A percentile compares a stretch with the other conserved stretches of the same genome.
Evolutionary conservation across 2,888 invertebrate genomes (phyloP).

Genomic region (Dorcus parallelipipedus): DNA sequence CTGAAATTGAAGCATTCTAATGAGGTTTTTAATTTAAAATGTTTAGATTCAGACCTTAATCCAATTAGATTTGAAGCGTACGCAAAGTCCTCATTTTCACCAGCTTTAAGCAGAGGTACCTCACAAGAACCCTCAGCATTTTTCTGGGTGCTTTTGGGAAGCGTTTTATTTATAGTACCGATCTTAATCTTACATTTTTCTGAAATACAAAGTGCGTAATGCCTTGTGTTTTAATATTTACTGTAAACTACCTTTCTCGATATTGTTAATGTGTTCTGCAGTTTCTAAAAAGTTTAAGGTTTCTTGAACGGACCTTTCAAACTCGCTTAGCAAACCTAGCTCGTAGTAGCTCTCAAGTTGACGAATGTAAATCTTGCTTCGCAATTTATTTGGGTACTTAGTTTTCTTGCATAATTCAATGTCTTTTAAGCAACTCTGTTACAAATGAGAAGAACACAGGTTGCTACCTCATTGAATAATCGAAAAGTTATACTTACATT

Average conservation of each 20-base stretch:
- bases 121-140: slow-evolving; percentile 31
- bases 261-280: neutral
- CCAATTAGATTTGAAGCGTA: slow-evolving; percentile 56
- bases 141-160: too few relatives aligned
- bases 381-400: slow-evolving; percentile 60
- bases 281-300: slow-evolving; percentile 25
- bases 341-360: slow-evolving; percentile 57
- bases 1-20: slow-evolving; percentile 34
- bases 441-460: slow-evolving; percentile 11
- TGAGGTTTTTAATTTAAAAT: neutral
- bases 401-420: slow-evolving; percentile 58
- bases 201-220: neutral
- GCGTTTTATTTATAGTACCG: too few relatives aligned
- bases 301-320: slow-evolving; percentile 21
- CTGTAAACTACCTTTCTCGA: slow-evolving; percentile 11
- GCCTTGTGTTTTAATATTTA: too few relatives aligned
- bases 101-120: slow-evolving; percentile 50
- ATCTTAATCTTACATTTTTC: neutral
- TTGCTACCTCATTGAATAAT: too few relatives aligned
- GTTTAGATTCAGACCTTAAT: slow-evolving; percentile 37
- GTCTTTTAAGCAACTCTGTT: slow-evolving; percentile 62
- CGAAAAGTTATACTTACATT: slow-evolving; percentile 46
- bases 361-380: slow-evolving; percentile 64
- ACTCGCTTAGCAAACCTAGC: neutral
- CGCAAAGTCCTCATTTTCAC: slow-evolving; percentile 53